Percentiles rank a stretch among this genome's conserved stretches.
Evolutionary conservation across 1,140 invertebrate genomes (phyloP).

Genomic region (Drosophila sucinea): DNA sequence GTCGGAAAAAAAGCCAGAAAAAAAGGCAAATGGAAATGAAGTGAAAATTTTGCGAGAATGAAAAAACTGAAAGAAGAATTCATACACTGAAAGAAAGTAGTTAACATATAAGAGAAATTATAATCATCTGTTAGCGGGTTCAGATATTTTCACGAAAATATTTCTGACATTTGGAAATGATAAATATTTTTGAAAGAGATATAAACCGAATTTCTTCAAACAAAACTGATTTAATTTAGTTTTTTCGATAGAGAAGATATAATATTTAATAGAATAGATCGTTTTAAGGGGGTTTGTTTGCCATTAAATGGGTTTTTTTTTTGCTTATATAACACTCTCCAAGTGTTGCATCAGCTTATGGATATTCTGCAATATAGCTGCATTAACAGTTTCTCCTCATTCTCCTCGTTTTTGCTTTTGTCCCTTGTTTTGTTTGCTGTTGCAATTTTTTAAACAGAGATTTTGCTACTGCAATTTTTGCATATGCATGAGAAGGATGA

Average conservation of each 20-base stretch:
- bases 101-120: not conserved
- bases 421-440: constrained; percentile 49
- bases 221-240: too few species aligned
- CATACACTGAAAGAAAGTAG: constrained; percentile 10
- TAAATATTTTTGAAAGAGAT: too few species aligned
- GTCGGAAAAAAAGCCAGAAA: constrained; percentile 18
- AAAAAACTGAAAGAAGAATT: not conserved
- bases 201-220: too few species aligned
- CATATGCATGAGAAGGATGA: constrained; percentile 62
- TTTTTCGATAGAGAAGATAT: too few species aligned
- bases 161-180: too few species aligned
- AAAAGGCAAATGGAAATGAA: constrained; percentile 6
- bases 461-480: constrained; percentile 37
- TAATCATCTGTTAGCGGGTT: too few species aligned
- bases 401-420: not conserved
- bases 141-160: too few species aligned
- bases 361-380: constrained; percentile 19
- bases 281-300: too few species aligned
- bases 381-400: constrained; percentile 24
- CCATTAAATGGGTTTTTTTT: not conserved
- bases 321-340: not conserved
- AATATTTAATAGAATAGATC: too few species aligned
- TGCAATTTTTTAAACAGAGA: constrained; percentile 57
- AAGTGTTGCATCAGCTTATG: constrained; percentile 14
- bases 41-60: constrained; percentile 1